Base-by-base conservation (phyloP, 2,888 invertebrate genomes). In the Sinopyrophorus schimmeli region DNA sequence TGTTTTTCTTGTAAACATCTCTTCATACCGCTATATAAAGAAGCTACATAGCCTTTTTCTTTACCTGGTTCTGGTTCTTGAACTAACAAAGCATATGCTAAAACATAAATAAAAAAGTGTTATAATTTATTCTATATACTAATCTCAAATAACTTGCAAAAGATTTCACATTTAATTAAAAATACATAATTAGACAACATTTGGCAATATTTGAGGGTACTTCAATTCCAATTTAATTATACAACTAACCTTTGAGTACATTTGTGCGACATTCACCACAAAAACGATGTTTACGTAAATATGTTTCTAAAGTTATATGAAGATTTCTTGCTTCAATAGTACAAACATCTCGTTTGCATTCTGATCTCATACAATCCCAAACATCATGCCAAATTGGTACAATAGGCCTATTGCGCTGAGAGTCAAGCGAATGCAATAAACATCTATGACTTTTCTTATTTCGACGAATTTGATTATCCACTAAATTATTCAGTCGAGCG, bases 251-350 rank as follows among this genome's bases (percentile, higher is more conserved):
- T 65, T 71, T 71, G 59, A 82, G 71, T 53, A 95, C 93, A 80
- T 94, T 95, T 56, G 92, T 89, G 61, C 92, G 87, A 70, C 95
- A 95, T 69, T 95, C 95, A 2, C 87, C 85, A 69, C 95, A 95
- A 74, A 95, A 95, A 76, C 92, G 84, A 72, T 95, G 94, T 76
- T 95, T 95, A 61, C 89, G 82, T 51, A 95, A 80, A 74, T 95
- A 95, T 59, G 86, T 89, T 67, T 94, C 92, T 23, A 95, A 78
- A 9, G 93, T 93, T 52, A 86, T 85, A 65, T 91, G 86, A 52
- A 95, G 77, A 58, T 86, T 87, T 66, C 86, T 86, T 57, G 89
- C 87, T 74, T 93, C 91, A 42, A 95, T 87, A 35, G 92, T 82
- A 28, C 92, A 88, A 58, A 93, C 86, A 73, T 93, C 92, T 64